phyloP scores from a whole-genome alignment of 2,113 vertebrate species.

The Labeo rohita region DNA sequence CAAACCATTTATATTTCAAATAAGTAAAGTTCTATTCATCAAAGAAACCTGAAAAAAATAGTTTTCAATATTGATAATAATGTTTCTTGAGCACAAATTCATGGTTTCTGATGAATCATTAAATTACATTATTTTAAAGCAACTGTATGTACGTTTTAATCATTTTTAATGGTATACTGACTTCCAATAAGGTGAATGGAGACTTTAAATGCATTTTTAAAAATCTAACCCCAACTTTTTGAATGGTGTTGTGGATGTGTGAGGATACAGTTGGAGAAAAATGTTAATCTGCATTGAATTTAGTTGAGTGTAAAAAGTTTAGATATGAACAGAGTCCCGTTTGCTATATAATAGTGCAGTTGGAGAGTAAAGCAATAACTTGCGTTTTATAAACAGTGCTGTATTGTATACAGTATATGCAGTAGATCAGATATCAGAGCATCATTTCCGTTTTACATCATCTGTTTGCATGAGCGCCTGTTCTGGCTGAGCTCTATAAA shows the following conservation, averaged over 20 bases:
- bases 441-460: slow-evolving; percentile 1
- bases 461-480: slow-evolving; percentile 3
- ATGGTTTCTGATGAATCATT: too few species aligned
- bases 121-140: too few species aligned
- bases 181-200: too few species aligned
- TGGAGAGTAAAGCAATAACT: slow-evolving; percentile 56
- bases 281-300: neutral
- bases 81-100: too few species aligned
- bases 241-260: neutral
- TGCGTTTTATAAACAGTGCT: slow-evolving; percentile 45
- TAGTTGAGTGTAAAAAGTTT: neutral
- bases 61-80: too few species aligned
- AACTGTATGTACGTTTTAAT: too few species aligned
- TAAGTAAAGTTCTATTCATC: too few species aligned
- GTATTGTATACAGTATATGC: slow-evolving; percentile 27
- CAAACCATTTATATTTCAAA: too few species aligned
- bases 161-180: too few species aligned
- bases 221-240: neutral
- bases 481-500: slow-evolving; percentile 9
- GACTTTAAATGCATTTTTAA: too few species aligned
- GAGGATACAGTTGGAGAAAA: neutral
- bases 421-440: slow-evolving; percentile 27
- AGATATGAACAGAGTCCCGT: neutral
- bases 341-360: neutral
- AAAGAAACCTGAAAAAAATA: too few species aligned